Percentiles rank a stretch among this genome's conserved stretches.
Conservation (phyloP, 30 jellyfish, hydroid and myxozoan genomes). For the Nemopilema nomurai region DNA sequence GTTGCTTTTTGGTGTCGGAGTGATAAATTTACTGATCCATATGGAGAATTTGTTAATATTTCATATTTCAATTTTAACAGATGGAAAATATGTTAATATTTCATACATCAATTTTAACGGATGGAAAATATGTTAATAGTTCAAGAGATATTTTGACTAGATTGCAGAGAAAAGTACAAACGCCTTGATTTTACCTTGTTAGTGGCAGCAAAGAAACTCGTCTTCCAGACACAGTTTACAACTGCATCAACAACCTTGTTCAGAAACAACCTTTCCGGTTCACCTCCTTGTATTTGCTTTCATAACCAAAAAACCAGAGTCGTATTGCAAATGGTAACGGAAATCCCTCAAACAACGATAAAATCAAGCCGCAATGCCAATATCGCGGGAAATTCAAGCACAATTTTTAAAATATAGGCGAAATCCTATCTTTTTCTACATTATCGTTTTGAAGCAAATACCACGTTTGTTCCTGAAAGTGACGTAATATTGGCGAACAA, state of each 20-base stretch:
- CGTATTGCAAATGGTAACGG: neutral
- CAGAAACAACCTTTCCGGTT: constrained; percentile 60
- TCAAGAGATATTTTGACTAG: no score
- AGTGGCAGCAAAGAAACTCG: constrained; percentile 3
- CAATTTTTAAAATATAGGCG: neutral
- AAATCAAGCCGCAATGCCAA: neutral
- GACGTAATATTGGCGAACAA: constrained; percentile 65
- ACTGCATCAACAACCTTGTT: constrained; percentile 53
- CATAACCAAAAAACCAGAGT: neutral
- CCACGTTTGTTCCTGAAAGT: constrained; percentile 24
- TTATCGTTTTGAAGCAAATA: neutral
- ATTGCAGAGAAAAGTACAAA: neutral
- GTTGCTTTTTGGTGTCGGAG: no score
- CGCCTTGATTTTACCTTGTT: neutral
- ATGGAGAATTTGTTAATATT: no score
- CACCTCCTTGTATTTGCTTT: constrained; percentile 31
- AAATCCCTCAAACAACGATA: neutral
- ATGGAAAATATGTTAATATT: no score
- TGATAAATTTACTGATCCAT: no score
- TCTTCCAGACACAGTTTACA: constrained; percentile 49
- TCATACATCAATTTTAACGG: no score
- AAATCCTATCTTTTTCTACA: neutral
- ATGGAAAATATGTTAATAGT: no score
- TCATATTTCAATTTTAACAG: no score
- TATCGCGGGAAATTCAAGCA: neutral